Conservation (phyloP, 2,888 invertebrate species). For the Cataglyphis cursor region DNA sequence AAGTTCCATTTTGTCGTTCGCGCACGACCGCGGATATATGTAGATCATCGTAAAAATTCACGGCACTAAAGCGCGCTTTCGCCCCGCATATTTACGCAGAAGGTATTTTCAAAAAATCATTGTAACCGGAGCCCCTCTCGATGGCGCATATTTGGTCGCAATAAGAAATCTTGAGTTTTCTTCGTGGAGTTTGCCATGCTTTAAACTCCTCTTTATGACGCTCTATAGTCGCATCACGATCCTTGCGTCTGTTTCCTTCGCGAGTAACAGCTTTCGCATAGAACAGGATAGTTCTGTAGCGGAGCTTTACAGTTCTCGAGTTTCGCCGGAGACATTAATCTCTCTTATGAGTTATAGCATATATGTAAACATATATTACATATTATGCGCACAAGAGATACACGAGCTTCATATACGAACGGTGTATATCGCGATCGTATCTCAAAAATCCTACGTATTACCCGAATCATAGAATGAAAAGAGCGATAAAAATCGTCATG, state of each 20-base stretch:
- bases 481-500: constrained; percentile 34
- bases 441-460: constrained; percentile 36
- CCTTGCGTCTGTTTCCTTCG: constrained; percentile 72
- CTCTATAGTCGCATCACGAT: constrained; percentile 77
- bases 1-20: constrained; percentile 39
- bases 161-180: constrained; percentile 68
- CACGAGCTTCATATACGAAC: constrained; percentile 35
- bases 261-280: constrained; percentile 77
- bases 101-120: constrained; percentile 68
- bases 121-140: constrained; percentile 32
- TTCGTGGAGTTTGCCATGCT: constrained; percentile 53
- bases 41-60: constrained; percentile 51
- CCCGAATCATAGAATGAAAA: neutral
- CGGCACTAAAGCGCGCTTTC: constrained; percentile 39
- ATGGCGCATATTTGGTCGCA: constrained; percentile 33
- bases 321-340: constrained; percentile 81
- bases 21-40: constrained; percentile 24
- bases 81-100: constrained; percentile 59
- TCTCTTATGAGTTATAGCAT: constrained; percentile 80
- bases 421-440: constrained; percentile 45
- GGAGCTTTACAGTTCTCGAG: constrained; percentile 78
- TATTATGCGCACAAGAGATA: constrained; percentile 38
- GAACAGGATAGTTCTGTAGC: constrained; percentile 74
- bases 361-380: constrained; percentile 35
- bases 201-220: constrained; percentile 72